Conservation (phyloP, 2,888 invertebrate species). For the Cantharis nigra region DNA sequence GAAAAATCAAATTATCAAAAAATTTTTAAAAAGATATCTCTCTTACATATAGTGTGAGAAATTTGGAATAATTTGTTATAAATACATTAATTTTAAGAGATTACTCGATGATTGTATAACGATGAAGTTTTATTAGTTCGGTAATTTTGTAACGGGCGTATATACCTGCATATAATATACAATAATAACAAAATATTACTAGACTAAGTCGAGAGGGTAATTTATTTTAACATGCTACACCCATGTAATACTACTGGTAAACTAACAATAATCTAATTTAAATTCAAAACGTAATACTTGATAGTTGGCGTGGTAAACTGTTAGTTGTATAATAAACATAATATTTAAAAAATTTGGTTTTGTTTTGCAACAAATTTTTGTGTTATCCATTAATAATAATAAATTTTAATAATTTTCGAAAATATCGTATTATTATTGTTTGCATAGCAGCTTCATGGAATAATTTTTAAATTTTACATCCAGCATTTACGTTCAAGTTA, state of each 20-base stretch:
- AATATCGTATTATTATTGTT: not conserved
- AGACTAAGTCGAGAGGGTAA: not conserved
- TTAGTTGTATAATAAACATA: not conserved
- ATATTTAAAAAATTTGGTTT: not conserved
- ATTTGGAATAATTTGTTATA: not conserved
- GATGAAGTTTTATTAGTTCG: not conserved
- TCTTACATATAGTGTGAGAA: too few species aligned
- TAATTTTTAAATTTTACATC: too few species aligned
- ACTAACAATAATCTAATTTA: not conserved
- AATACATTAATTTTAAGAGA: not conserved
- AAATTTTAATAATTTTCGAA: not conserved
- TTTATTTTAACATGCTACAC: not conserved
- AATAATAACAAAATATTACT: not conserved
- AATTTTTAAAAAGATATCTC: not conserved
- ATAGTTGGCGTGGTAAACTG: not conserved
- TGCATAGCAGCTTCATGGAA: not conserved
- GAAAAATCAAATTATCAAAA: conserved; percentile 1
- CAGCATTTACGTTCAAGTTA: too few species aligned
- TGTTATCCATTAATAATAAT: too few species aligned
- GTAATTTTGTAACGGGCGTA: not conserved
- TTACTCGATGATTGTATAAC: not conserved
- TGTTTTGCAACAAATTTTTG: too few species aligned
- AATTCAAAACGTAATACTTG: not conserved
- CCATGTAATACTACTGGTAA: not conserved
- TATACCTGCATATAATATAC: not conserved